Conservation (phyloP, 1,140 invertebrate genomes). For the Brachionus manjavacas region DNA sequence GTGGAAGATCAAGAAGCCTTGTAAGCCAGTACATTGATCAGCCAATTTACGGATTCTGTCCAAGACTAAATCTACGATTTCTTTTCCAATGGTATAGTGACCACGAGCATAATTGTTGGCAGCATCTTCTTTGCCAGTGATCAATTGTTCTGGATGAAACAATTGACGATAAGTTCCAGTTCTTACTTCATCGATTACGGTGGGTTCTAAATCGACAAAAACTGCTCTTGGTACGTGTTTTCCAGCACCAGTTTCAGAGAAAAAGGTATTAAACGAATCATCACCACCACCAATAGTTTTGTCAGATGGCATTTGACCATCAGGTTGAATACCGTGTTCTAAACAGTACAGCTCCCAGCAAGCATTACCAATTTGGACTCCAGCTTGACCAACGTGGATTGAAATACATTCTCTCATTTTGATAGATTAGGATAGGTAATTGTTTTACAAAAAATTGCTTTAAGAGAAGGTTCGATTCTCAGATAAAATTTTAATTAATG, state of each 20-base stretch:
- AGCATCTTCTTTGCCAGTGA: constrained; percentile 71
- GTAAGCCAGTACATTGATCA: constrained; percentile 74
- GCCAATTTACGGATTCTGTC: constrained; percentile 74
- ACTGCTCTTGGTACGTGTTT: constrained; percentile 71
- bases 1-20: constrained; percentile 61
- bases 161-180: constrained; percentile 53
- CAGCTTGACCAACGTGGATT: constrained; percentile 80
- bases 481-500: background rate
- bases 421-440: background rate
- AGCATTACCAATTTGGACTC: constrained; percentile 81
- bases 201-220: constrained; percentile 76
- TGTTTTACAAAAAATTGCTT: background rate
- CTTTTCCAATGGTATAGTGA: constrained; percentile 84
- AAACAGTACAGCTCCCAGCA: constrained; percentile 78
- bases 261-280: constrained; percentile 82
- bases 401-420: constrained; percentile 70
- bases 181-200: constrained; percentile 65
- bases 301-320: constrained; percentile 63
- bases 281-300: constrained; percentile 63
- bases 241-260: constrained; percentile 74
- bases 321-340: constrained; percentile 82
- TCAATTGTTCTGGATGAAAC: constrained; percentile 59
- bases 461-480: constrained; percentile 40
- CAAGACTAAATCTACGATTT: constrained; percentile 73
- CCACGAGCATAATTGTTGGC: constrained; percentile 82